A percentile compares a stretch with the other conserved stretches of the same genome.
phyloP scores from a whole-genome alignment of 2,113 vertebrate genomes.

The Xenopus borealis region DNA sequence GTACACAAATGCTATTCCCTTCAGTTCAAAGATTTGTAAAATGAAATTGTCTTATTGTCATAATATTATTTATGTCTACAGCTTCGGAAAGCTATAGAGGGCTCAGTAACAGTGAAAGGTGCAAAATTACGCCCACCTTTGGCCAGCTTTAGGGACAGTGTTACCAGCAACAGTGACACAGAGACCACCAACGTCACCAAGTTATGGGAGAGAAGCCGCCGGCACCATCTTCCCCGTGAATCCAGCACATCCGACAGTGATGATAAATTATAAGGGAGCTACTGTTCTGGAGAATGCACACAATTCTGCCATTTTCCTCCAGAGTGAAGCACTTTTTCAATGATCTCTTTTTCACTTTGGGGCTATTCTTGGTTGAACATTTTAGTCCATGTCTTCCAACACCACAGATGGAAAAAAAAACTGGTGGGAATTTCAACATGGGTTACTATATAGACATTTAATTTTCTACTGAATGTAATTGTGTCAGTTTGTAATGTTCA shows the following conservation, averaged over 20 bases:
- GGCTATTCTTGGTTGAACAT: conserved; percentile 14
- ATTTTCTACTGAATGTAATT: neutral
- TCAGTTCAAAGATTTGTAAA: too few species aligned
- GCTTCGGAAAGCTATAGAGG: conserved; percentile 96
- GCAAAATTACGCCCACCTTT: conserved; percentile 90
- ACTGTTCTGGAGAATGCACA: conserved; percentile 50
- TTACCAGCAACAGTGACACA: conserved; percentile 82
- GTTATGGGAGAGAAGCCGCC: conserved; percentile 88
- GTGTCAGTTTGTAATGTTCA: conserved; percentile 4
- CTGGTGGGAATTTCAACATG: neutral
- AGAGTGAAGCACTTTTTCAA: neutral
- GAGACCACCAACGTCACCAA: conserved; percentile 90
- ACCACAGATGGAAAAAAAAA: neutral
- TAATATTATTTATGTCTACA: conserved; percentile 47
- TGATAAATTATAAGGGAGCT: conserved; percentile 70
- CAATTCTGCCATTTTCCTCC: conserved; percentile 77
- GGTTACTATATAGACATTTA: neutral
- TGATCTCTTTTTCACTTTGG: neutral
- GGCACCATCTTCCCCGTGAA: conserved; percentile 77
- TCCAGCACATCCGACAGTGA: conserved; percentile 75
- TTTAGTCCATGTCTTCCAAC: conserved; percentile 19
- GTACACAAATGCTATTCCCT: too few species aligned
- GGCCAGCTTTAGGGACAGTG: conserved; percentile 91
- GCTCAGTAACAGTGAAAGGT: conserved; percentile 88
- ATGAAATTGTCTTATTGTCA: too few species aligned